These are phyloP conservation scores for Phlogophora meticulosa DNA, from an alignment of 2,888 invertebrate species.

Conservation along the genomic window DNA sequence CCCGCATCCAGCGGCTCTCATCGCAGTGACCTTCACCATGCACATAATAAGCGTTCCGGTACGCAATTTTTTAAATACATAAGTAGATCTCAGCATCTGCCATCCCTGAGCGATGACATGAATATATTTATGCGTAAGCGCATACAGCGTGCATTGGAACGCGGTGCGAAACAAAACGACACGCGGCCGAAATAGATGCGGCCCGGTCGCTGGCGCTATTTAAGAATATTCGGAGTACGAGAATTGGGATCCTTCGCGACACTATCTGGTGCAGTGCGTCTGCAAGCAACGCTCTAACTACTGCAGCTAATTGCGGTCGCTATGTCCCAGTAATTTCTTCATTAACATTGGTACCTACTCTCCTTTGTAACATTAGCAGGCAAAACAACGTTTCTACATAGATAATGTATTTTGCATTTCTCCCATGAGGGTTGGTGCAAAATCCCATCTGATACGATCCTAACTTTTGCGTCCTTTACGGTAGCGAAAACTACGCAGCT, in stretches of 20 bases:
- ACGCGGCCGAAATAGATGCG: slow-evolving; percentile 74
- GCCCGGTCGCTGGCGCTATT: slow-evolving; percentile 67
- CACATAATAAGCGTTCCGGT: background rate
- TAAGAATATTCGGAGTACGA: slow-evolving; percentile 57
- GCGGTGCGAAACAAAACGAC: slow-evolving; percentile 71
- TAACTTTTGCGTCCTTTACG: no score
- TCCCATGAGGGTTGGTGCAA: no score
- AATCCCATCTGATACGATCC: no score
- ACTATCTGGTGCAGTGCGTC: slow-evolving; percentile 40
- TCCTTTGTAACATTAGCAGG: no score
- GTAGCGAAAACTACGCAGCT: no score
- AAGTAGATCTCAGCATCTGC: slow-evolving; percentile 3
- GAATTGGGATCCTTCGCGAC: slow-evolving; percentile 50
- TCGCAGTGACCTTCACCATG: background rate
- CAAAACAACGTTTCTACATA: no score
- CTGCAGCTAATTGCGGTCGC: slow-evolving; percentile 48
- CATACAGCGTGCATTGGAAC: slow-evolving; percentile 68
- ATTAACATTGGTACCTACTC: background rate
- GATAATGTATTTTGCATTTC: no score
- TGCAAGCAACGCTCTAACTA: slow-evolving; percentile 39
- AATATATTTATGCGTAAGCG: slow-evolving; percentile 75
- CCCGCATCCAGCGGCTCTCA: background rate
- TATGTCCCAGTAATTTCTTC: slow-evolving; percentile 33
- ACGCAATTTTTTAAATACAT: background rate
- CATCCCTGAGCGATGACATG: slow-evolving; percentile 68